Base-by-base conservation (phyloP, 2,797 vertebrate species). In the Xerus rutilus region DNA sequence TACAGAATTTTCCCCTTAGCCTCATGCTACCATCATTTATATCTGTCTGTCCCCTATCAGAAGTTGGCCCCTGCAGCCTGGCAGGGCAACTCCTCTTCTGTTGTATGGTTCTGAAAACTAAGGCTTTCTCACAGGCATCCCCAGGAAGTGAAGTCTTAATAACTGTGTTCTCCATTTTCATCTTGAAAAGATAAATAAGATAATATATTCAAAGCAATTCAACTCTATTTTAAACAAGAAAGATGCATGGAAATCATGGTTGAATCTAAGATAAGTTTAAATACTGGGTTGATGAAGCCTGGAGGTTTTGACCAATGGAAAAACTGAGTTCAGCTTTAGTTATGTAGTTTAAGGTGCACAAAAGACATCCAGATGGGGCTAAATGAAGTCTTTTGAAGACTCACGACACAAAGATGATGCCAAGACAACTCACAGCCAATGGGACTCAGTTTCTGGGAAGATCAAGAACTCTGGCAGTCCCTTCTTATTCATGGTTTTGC, bases 131-230 rank as follows among this genome's bases (percentile, higher is more conserved):
- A 7, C 35, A 65, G 45, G 18, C 10, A 0, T 85, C 18, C 32
- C 11, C 20, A 77, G 49, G 49, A 87, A 82, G 12, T 73, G 49
- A 45, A 65, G n/a, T 32, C 21, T 32, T 28, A 70, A 76, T 15
- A n/a, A 49, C 1, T 72, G 20, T 69, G 70, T 77, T 94, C 76
- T 88, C 49, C n/a, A 64, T 83, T 92, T 92, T 83, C 43, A 70
- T 43, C 35, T 77, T 21, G 28, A 43, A 62, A 70, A 49, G 59
- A 18, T 82, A 86, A 88, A 83, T 79, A 54, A 87, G 64, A 35
- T 39, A n/a, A 69, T 59, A 62, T 59, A 57, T 43, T 83, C 69
- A 95, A 77, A 82, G 54, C 15, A 83, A 54, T 77, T 89, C 21
- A 72, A 47, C 39, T 78, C 23, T 78, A 62, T 76, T 67, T 87